Percentiles rank a stretch among this genome's conserved stretches.
These are phyloP conservation scores for Erebia epiphron DNA, from an alignment of 2,888 invertebrate genomes.

Conservation along the genomic window DNA sequence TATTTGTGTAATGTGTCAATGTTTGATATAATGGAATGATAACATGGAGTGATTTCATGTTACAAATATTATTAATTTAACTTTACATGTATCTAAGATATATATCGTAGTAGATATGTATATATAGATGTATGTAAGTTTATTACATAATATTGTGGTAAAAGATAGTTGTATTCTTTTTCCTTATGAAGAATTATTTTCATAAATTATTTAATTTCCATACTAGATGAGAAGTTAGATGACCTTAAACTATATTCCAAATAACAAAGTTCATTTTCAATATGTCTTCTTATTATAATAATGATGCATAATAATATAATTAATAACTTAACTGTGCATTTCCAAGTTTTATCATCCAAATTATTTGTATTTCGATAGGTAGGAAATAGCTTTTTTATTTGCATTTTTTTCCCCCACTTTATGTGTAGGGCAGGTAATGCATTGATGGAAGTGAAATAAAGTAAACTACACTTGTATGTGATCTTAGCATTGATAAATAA, in stretches of 20 bases:
- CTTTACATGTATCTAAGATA: neutral
- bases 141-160: neutral
- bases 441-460: no score
- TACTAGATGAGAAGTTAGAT: neutral
- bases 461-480: no score
- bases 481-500: no score
- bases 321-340: neutral
- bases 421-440: no score
- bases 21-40: slow-evolving; percentile 29
- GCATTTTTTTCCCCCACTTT: no score
- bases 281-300: neutral
- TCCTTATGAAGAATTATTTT: neutral
- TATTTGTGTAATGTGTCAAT: slow-evolving; percentile 11
- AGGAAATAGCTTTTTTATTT: no score
- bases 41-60: slow-evolving; percentile 13
- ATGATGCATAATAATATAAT: neutral
- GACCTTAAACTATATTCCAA: slow-evolving; percentile 7
- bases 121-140: neutral
- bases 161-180: neutral
- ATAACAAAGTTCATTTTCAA: slow-evolving; percentile 15
- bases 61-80: neutral
- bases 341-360: neutral
- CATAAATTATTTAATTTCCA: no score
- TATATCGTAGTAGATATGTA: neutral
- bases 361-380: no score